A percentile compares a stretch with the other conserved stretches of the same genome.
phyloP scores from a whole-genome alignment of 2,797 vertebrate species.

The Eulemur rubriventer region DNA sequence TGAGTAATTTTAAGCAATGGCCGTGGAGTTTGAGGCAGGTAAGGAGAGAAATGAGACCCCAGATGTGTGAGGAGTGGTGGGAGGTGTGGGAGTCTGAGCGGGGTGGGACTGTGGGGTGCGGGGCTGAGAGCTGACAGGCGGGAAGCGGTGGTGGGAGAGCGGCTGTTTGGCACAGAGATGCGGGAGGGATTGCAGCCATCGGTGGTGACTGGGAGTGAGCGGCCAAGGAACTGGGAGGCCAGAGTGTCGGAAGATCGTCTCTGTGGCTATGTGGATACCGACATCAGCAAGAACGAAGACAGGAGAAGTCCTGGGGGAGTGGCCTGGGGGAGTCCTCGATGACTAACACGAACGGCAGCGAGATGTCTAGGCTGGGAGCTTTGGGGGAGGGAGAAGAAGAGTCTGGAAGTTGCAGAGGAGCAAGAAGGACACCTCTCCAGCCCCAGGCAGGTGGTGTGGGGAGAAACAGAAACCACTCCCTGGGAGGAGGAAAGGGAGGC shows the following conservation, averaged over 20 bases:
- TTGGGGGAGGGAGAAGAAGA: neutral
- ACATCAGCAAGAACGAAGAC: neutral
- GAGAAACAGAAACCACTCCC: neutral
- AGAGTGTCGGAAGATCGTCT: neutral
- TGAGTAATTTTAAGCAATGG: neutral
- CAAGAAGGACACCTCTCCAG: neutral
- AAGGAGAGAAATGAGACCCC: neutral
- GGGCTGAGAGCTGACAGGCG: no score
- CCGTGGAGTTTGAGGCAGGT: neutral
- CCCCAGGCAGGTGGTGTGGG: neutral
- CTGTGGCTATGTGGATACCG: neutral
- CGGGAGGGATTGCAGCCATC: neutral
- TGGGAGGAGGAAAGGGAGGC: neutral
- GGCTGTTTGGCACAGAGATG: neutral
- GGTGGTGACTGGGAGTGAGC: neutral
- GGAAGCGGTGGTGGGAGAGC: neutral
- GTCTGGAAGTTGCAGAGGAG: neutral
- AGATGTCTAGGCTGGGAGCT: neutral
- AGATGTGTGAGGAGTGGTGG: neutral
- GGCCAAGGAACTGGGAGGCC: neutral
- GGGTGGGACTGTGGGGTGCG: neutral
- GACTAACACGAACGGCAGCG: neutral
- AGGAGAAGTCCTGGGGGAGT: neutral
- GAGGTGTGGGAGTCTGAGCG: no score
- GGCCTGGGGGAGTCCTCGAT: neutral